phyloP scores from a whole-genome alignment of 2,888 invertebrate genomes.

The Drosophila longiperda region DNA sequence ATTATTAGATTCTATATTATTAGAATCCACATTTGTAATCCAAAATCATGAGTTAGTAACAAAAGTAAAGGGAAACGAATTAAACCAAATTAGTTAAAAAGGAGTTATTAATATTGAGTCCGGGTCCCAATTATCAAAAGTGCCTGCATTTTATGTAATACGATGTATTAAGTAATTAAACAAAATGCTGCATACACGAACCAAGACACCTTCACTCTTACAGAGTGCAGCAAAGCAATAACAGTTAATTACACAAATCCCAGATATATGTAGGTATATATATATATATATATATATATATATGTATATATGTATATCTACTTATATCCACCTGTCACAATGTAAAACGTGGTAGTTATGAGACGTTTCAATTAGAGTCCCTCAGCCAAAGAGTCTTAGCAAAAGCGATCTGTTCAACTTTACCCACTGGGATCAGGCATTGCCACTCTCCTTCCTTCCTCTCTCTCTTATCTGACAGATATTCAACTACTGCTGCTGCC shows the following conservation, averaged over 20 bases:
- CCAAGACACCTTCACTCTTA: not conserved
- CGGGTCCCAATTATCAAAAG: not conserved
- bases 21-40: not conserved
- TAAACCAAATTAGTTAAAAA: not conserved
- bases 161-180: not conserved
- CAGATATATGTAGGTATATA: not conserved
- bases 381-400: slow-evolving; percentile 20
- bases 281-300: not conserved
- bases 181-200: not conserved
- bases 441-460: not conserved
- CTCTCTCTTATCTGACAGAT: slow-evolving; percentile 37
- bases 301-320: not conserved
- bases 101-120: not conserved
- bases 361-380: slow-evolving; percentile 58
- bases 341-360: slow-evolving; percentile 52
- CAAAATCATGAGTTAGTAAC: not conserved
- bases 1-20: not conserved
- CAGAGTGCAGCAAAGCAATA: slow-evolving; percentile 1
- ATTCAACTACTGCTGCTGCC: slow-evolving; percentile 40
- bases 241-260: slow-evolving; percentile 6
- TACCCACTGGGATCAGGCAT: slow-evolving; percentile 25
- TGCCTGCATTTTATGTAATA: slow-evolving; percentile 9
- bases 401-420: slow-evolving; percentile 34
- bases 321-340: slow-evolving; percentile 7
- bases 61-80: not conserved